Conservation (phyloP, 2,888 invertebrate species). For the Athripsodes cinereus region DNA sequence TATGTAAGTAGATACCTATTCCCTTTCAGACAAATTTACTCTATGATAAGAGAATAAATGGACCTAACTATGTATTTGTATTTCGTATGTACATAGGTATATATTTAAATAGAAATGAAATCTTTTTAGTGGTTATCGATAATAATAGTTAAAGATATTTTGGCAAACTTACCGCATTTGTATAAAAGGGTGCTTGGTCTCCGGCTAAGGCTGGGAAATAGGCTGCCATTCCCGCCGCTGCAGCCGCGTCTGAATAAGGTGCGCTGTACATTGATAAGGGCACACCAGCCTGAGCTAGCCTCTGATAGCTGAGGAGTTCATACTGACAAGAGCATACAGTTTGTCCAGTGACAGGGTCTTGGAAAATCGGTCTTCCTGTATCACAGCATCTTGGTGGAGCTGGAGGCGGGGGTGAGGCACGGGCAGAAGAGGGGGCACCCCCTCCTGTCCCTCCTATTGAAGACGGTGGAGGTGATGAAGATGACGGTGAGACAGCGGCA, state of each 20-base stretch:
- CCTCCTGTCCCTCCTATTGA: slow-evolving; percentile 51
- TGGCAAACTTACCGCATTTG: slow-evolving; percentile 80
- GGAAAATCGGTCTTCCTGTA: slow-evolving; percentile 85
- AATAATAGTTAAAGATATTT: no score
- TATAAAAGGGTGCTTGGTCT: slow-evolving; percentile 81
- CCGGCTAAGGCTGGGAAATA: slow-evolving; percentile 80
- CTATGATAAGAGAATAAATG: no score
- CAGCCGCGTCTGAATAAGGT: slow-evolving; percentile 66
- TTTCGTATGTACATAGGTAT: no score
- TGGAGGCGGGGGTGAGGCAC: slow-evolving; percentile 34
- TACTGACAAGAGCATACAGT: slow-evolving; percentile 88
- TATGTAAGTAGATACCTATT: no score
- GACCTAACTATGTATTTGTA: no score
- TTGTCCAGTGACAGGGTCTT: slow-evolving; percentile 83
- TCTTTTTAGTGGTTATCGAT: no score
- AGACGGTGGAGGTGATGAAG: slow-evolving; percentile 61
- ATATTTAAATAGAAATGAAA: no score
- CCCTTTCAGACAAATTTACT: no score
- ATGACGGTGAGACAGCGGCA: slow-evolving; percentile 62
- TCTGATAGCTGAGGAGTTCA: slow-evolving; percentile 80
- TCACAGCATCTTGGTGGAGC: slow-evolving; percentile 72
- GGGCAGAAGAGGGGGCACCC: slow-evolving; percentile 47
- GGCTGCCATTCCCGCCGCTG: slow-evolving; percentile 75
- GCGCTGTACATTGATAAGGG: slow-evolving; percentile 77
- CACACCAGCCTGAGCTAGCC: slow-evolving; percentile 59